phyloP scores from a whole-genome alignment of 2,113 vertebrate species.

The Apteryx mantelli region DNA sequence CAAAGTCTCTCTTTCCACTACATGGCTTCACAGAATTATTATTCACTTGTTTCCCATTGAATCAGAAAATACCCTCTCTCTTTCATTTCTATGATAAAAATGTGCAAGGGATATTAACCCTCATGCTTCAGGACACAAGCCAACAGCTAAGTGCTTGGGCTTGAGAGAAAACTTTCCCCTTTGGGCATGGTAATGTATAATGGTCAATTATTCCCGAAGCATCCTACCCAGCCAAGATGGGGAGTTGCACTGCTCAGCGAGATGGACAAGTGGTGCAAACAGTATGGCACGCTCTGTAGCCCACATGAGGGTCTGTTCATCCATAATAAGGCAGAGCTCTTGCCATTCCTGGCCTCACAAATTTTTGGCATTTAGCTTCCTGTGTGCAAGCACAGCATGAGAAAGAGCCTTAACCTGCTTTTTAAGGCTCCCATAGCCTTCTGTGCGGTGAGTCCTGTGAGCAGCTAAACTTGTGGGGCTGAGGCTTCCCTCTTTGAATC shows the following conservation, averaged over 20 bases:
- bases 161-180: not conserved
- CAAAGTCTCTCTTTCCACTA: slow-evolving; percentile 78
- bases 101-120: not conserved
- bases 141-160: not conserved
- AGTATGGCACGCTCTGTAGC: not conserved
- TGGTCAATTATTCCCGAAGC: not conserved
- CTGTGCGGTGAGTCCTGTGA: not conserved
- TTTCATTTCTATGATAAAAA: slow-evolving; percentile 49
- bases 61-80: slow-evolving; percentile 74
- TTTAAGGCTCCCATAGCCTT: not conserved
- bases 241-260: not conserved
- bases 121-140: slow-evolving; percentile 22
- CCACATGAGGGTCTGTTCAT: slow-evolving; percentile 32
- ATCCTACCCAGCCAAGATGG: not conserved
- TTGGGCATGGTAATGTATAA: not conserved
- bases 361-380: slow-evolving; percentile 9
- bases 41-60: slow-evolving; percentile 80
- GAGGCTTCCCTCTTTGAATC: not conserved
- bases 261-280: not conserved
- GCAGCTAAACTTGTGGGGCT: not conserved
- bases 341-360: not conserved
- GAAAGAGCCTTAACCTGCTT: not conserved
- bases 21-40: slow-evolving; percentile 77
- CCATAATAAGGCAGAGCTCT: slow-evolving; percentile 10
- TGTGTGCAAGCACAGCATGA: slow-evolving; percentile 12